A percentile compares a stretch with the other conserved stretches of the same genome.
Evolutionary conservation across 2,888 invertebrate species (phyloP).

Genomic region (Aphrophora alni): DNA sequence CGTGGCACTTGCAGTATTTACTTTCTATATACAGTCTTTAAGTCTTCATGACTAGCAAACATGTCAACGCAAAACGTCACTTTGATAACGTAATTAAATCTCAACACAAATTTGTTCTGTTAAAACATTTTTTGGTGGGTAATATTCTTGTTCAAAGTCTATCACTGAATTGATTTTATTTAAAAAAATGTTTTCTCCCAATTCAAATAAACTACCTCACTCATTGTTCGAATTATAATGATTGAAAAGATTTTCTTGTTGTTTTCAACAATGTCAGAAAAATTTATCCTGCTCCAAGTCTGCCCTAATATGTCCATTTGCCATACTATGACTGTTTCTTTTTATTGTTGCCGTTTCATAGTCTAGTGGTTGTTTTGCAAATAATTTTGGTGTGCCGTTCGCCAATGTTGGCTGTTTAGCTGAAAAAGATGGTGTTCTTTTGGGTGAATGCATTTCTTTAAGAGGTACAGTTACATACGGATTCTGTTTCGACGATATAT

Average conservation of each 20-base stretch:
- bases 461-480: slow-evolving; percentile 84
- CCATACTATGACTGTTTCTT: slow-evolving; percentile 73
- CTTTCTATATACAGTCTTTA: slow-evolving; percentile 13
- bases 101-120: no score
- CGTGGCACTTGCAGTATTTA: neutral
- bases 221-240: no score
- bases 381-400: slow-evolving; percentile 67
- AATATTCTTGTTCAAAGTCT: no score
- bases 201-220: no score
- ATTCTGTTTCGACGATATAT: slow-evolving; percentile 81
- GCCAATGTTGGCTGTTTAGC: slow-evolving; percentile 54
- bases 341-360: slow-evolving; percentile 80
- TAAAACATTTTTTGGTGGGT: no score
- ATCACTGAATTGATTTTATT: no score
- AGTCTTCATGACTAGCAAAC: neutral
- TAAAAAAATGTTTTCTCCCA: no score
- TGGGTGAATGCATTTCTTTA: slow-evolving; percentile 68
- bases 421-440: slow-evolving; percentile 75
- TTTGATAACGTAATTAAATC: no score
- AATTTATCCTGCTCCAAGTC: slow-evolving; percentile 71
- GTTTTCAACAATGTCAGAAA: slow-evolving; percentile 58
- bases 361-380: slow-evolving; percentile 73
- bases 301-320: slow-evolving; percentile 64
- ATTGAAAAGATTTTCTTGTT: no score
- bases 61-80: neutral